Conservation (phyloP, 2,888 invertebrate species). For the Pseudoips prasinana region DNA sequence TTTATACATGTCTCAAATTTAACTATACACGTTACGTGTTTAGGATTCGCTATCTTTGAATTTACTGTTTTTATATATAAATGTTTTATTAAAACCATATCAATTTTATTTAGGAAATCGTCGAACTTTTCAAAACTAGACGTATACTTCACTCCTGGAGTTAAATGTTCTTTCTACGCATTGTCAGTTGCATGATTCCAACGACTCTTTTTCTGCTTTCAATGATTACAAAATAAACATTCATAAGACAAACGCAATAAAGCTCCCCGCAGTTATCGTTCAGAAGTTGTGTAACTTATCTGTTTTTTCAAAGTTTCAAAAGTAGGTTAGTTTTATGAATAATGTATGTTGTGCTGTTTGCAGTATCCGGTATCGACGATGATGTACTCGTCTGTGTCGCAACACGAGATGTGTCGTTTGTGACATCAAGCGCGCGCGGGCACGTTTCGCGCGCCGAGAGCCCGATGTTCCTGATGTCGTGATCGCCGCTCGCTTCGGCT, state of each 20-base stretch:
- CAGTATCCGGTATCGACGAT: conserved; percentile 80
- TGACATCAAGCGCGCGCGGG: conserved; percentile 83
- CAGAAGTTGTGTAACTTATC: no score
- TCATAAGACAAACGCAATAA: conserved; percentile 14
- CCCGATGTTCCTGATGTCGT: conserved; percentile 71
- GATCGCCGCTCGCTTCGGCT: conserved; percentile 60
- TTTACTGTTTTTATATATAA: no score
- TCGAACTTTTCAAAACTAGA: no score
- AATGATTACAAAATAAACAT: conserved; percentile 20
- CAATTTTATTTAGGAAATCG: no score
- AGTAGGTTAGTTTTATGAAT: conserved; percentile 7
- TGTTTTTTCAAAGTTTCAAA: not conserved
- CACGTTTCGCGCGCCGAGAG: conserved; percentile 57
- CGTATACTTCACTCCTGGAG: no score
- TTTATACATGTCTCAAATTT: no score
- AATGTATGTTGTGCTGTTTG: conserved; percentile 29
- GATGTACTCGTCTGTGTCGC: conserved; percentile 84
- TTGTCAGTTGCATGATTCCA: conserved; percentile 26
- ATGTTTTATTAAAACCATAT: no score
- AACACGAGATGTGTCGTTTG: conserved; percentile 86
- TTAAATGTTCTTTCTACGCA: conserved; percentile 5
- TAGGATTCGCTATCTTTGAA: no score
- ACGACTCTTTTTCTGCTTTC: conserved; percentile 17
- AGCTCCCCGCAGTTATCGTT: conserved; percentile 11
- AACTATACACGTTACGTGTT: no score